phyloP scores from a whole-genome alignment of 2,797 vertebrate genomes.

The Rachycentron canadum region DNA sequence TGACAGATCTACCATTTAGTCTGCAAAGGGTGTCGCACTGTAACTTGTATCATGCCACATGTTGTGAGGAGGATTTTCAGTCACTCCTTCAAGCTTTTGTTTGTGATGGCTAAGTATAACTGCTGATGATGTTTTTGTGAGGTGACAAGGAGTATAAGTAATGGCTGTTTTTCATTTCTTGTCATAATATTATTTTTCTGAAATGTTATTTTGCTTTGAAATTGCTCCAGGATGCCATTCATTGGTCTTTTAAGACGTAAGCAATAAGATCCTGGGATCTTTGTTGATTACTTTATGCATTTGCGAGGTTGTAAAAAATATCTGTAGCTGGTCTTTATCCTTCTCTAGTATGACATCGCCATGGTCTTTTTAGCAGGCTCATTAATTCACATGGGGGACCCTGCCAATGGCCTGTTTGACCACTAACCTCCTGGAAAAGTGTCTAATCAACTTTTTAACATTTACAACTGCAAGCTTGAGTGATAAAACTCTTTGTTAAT shows the following conservation, averaged over 20 bases:
- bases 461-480: no score
- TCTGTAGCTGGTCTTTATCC: not conserved
- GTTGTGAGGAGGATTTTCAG: conserved; percentile 30
- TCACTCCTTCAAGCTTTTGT: conserved; percentile 1
- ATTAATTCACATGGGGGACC: not conserved
- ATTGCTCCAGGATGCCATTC: not conserved
- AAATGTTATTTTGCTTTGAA: not conserved
- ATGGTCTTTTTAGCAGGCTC: not conserved
- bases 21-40: conserved; percentile 1
- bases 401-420: no score
- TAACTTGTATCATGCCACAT: conserved; percentile 23
- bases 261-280: not conserved
- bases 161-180: conserved; percentile 10
- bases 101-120: conserved; percentile 9
- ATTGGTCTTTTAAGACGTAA: conserved; percentile 3
- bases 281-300: not conserved
- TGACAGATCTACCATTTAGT: conserved; percentile 51
- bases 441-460: no score
- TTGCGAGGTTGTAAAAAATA: not conserved
- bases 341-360: not conserved
- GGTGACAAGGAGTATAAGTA: not conserved
- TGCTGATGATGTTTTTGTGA: conserved; percentile 6
- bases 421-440: no score
- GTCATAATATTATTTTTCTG: not conserved
- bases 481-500: no score